phyloP scores from a whole-genome alignment of 2,797 vertebrate species.

The Hozukius guyotensis region DNA sequence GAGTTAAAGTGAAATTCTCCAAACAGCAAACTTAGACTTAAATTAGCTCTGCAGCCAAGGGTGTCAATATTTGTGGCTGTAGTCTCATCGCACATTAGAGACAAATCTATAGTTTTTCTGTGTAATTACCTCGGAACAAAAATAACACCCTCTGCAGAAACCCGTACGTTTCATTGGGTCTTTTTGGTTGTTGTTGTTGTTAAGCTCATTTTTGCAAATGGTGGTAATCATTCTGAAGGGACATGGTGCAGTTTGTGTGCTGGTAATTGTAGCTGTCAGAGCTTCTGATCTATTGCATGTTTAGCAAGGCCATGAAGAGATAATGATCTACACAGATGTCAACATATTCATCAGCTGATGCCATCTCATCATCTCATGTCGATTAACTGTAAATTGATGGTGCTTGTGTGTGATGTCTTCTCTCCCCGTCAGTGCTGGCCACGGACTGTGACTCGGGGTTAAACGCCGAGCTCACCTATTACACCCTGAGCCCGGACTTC shows the following conservation, averaged over 20 bases:
- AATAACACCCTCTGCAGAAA: constrained; percentile 12
- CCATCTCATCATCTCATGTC: constrained; percentile 52
- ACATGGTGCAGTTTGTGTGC: constrained; percentile 38
- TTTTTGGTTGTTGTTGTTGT: constrained; percentile 34
- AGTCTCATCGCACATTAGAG: constrained; percentile 27
- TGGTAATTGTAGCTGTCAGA: constrained; percentile 66
- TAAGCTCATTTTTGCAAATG: constrained; percentile 48
- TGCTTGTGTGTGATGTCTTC: constrained; percentile 19
- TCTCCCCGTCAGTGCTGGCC: constrained; percentile 88
- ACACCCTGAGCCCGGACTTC: constrained; percentile 90
- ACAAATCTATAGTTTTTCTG: constrained; percentile 38
- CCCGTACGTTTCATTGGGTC: not conserved
- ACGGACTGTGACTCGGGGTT: constrained; percentile 90
- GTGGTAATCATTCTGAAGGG: constrained; percentile 40
- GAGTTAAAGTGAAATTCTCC: constrained; percentile 44
- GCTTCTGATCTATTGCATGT: constrained; percentile 72
- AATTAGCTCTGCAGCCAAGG: constrained; percentile 22
- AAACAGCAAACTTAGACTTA: constrained; percentile 23
- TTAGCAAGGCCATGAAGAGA: constrained; percentile 66
- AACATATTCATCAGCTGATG: constrained; percentile 69
- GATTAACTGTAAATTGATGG: constrained; percentile 62
- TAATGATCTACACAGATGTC: constrained; percentile 71
- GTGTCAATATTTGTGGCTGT: constrained; percentile 23
- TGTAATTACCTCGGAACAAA: constrained; percentile 36
- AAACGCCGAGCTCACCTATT: constrained; percentile 89